These are phyloP conservation scores for Pollimyrus isidori DNA, from an alignment of 2,113 vertebrate genomes.

Conservation along the genomic window DNA sequence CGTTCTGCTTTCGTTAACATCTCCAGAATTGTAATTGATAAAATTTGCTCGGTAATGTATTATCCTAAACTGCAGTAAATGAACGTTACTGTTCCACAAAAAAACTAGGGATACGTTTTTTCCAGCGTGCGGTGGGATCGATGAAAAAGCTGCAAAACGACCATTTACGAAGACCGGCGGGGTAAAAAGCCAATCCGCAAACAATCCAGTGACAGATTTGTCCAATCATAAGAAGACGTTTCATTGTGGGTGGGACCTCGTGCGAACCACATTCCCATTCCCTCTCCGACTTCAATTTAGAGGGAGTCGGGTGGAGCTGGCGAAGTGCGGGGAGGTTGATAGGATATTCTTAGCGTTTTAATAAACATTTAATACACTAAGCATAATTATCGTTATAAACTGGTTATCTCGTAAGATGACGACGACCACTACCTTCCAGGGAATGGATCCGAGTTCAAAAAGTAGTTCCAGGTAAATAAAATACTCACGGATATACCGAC, in stretches of 20 bases:
- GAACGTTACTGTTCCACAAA: not conserved
- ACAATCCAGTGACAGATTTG: not conserved
- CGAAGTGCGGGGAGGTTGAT: constrained; percentile 32
- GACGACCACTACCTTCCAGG: constrained; percentile 85
- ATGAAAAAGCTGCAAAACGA: constrained; percentile 8
- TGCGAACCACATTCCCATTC: constrained; percentile 27
- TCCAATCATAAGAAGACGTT: constrained; percentile 57
- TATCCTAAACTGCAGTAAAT: not conserved
- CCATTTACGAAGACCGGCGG: constrained; percentile 28
- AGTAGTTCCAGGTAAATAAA: constrained; percentile 85
- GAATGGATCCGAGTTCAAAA: constrained; percentile 84
- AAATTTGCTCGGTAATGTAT: not conserved
- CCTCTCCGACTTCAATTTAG: constrained; percentile 31
- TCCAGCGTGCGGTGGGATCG: not conserved
- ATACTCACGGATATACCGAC: constrained; percentile 29
- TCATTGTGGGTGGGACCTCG: constrained; percentile 49
- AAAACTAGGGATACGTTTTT: not conserved
- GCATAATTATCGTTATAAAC: constrained; percentile 23
- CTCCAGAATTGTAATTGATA: not conserved
- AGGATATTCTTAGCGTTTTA: constrained; percentile 11
- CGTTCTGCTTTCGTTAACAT: not conserved
- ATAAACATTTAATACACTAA: constrained; percentile 24
- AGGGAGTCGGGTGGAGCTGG: constrained; percentile 60
- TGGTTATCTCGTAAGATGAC: constrained; percentile 66
- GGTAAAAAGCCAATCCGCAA: constrained; percentile 44